Base-by-base conservation (phyloP, 2,888 invertebrate genomes). In the Drosophila kambysellisi region DNA sequence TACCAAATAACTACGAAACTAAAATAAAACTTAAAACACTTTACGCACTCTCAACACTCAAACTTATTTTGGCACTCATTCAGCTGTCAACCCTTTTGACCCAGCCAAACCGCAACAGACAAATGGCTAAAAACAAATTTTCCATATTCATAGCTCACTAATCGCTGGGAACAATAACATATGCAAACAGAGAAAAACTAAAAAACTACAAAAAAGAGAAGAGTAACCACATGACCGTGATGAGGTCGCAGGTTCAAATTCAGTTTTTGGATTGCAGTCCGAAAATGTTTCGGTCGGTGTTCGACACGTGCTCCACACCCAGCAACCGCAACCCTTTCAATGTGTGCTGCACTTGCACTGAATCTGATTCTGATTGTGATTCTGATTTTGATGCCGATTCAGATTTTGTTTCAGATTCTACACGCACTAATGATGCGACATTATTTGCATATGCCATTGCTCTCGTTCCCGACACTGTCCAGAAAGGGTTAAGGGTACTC, bases 351-450 rank as follows among this genome's bases (percentile, higher is more conserved):
- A 79, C 72, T 70, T 74, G 78, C 56, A 57, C 43, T 61, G 43
- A 46, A 32, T 57, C 29, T 12, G 64, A 63, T 69, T 62, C 57
- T 54, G 43, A 64, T 57, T 65, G 9, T 29, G 37, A 33, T 52
- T 62, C 37, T 8, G 62, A 63, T 66, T 59, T 56, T n/a, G 54
- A 54, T 37, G 25, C 25, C 37, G 54, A 57, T 51, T 60, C 17
- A 17, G 54, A 35, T 32, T 30, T 32, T 33, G 62, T 58, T 63
- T 57, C 54, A 11, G 59, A 75, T 76, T 62, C 54, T 68, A 68
- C 61, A 72, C 73, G 75, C 87, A 82, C 87, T 87, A 87, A 87
- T 87, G 87, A 87, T 89, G 87, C 73, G 76, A 80, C 90, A 87
- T 88, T 87, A 90, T 89, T 87, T 87, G 89, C 87, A 90, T 87